phyloP scores from a whole-genome alignment of 2,797 vertebrate species.

The Alouatta caraya region DNA sequence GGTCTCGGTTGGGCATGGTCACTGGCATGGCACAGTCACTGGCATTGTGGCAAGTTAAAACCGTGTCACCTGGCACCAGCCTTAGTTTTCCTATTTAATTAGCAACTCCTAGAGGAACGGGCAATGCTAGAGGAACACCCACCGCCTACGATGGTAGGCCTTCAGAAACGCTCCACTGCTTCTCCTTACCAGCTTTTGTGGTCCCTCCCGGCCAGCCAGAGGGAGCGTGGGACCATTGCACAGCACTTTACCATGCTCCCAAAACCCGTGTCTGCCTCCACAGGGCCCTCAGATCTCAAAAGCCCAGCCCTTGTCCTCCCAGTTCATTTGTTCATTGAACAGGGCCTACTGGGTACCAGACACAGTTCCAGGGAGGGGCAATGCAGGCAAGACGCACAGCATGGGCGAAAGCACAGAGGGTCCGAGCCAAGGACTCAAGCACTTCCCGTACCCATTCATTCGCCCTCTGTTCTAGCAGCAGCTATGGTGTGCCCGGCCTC shows the following conservation, averaged over 20 bases:
- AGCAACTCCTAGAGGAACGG: background rate
- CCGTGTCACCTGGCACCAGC: background rate
- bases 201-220: background rate
- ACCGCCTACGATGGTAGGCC: background rate
- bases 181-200: background rate
- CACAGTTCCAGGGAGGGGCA: background rate
- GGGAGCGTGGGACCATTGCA: fast-evolving
- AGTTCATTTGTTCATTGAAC: background rate
- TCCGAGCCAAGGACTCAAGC: fast-evolving
- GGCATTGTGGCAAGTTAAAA: background rate
- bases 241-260: fast-evolving
- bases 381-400: fast-evolving
- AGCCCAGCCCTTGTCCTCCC: background rate
- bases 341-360: background rate
- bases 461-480: background rate
- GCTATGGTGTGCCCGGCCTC: fast-evolving
- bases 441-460: fast-evolving
- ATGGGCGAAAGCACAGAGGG: background rate
- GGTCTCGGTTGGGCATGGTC: fast-evolving
- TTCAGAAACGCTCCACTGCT: background rate
- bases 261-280: background rate
- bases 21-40: background rate
- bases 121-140: background rate
- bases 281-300: background rate
- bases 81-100: background rate